Base-by-base conservation (phyloP, 64 coral and sea anemone species). In the Hydrozoanthus tunicans region DNA sequence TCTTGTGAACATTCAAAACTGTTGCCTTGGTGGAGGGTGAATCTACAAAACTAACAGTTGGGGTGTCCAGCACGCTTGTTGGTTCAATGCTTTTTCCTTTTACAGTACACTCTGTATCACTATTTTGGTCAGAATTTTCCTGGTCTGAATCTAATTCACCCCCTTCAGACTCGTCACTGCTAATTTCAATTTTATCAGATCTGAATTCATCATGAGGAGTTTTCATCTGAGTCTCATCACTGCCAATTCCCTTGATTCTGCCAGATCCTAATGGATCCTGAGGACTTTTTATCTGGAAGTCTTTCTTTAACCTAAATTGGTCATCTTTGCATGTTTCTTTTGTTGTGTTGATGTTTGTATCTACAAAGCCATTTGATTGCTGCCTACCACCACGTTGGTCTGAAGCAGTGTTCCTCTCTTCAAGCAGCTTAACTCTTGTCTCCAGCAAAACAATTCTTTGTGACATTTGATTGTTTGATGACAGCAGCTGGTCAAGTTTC, bases 1-100 rank as follows among this genome's bases (percentile, higher is more conserved):
- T 82, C 68, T 90, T 93, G 25, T 96, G 92, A 70, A 96, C 95
- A 92, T 96, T 96, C 7, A 94, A 62, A 6, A 96, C 91, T 11
- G 92, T 92, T 56, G 79, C 85, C 11, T 89, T 94, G 56, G 92
- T 96, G 20, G 95, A 83, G 52, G 92, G 32, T 43, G 32, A 72
- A 80, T 96, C 92, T 5, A 91, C 64, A 86, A 94, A 96, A 62
- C 85, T 65, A 63, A 81, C 90, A 78, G 58, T 89, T 77, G 88
- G 70, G 59, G 82, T 92, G 89, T 89, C 51, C 86, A 93, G 7
- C 93, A 80, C 57, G 85, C 65, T 56, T 62, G 24, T 24, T 93
- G 81, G 25, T 58, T 85, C 72, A 69, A 56, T 25, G 70, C 65
- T 56, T 63, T 67, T 24, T 13, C 79, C 53, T 63, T 26, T 17